These are phyloP conservation scores for Perodicticus potto DNA, from an alignment of 2,797 vertebrate species.

Conservation along the genomic window DNA sequence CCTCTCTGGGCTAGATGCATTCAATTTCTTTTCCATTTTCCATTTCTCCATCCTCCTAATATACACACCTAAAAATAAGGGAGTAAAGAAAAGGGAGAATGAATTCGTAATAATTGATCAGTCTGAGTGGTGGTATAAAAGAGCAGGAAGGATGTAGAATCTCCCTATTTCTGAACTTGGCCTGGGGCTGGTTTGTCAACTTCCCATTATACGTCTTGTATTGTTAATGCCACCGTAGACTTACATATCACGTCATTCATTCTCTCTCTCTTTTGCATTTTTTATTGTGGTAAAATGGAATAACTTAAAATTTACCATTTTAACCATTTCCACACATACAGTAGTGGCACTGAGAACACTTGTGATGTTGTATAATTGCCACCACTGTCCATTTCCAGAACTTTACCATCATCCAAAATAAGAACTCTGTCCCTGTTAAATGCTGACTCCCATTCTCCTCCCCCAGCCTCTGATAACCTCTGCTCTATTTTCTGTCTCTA, in stretches of 20 bases:
- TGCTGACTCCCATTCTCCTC: not conserved
- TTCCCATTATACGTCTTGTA: not conserved
- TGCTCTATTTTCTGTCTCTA: not conserved
- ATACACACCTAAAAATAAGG: not conserved
- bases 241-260: not conserved
- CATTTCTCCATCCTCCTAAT: not conserved
- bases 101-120: slow-evolving; percentile 14
- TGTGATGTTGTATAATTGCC: not conserved
- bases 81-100: not conserved
- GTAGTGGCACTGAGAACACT: not conserved
- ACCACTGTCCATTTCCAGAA: not conserved
- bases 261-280: not conserved
- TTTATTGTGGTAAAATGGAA: not conserved
- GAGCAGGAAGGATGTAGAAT: not conserved
- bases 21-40: not conserved
- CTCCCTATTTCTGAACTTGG: not conserved
- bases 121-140: not conserved
- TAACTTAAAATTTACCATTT: not conserved
- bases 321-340: not conserved
- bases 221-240: not conserved
- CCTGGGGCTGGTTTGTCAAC: not conserved
- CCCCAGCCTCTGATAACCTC: not conserved
- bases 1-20: not conserved
- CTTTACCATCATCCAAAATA: not conserved
- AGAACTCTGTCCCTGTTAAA: not conserved